Evolutionary conservation across 1,140 invertebrate genomes (phyloP).

Genomic region (Drosophila arizonae): DNA sequence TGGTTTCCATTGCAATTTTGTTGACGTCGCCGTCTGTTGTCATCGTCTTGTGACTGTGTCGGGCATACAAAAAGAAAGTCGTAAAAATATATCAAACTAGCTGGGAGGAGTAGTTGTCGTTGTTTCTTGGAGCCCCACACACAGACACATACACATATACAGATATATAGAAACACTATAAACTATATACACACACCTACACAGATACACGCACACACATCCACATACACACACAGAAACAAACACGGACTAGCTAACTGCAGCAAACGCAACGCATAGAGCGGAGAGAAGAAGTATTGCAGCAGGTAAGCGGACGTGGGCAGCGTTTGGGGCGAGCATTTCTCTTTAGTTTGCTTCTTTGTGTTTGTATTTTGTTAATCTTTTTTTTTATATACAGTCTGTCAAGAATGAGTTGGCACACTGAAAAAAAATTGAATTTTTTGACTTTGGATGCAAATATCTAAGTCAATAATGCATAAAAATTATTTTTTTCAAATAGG

Average conservation of each 20-base stretch:
- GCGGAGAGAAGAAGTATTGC: conserved; percentile 61
- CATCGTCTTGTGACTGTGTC: conserved; percentile 75
- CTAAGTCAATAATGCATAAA: no score
- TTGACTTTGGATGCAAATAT: no score
- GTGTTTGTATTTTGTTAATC: conserved; percentile 24
- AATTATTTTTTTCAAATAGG: no score
- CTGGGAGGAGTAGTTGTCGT: conserved; percentile 63
- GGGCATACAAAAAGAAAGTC: conserved; percentile 72
- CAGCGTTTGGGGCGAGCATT: conserved; percentile 40
- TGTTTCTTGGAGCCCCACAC: conserved; percentile 42
- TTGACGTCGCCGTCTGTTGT: conserved; percentile 70
- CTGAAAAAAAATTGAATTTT: no score
- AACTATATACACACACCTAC: conserved; percentile 26
- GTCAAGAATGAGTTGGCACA: no score
- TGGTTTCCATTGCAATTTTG: conserved; percentile 43
- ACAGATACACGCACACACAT: conserved; percentile 35
- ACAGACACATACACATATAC: conserved; percentile 28
- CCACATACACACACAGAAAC: conserved; percentile 39
- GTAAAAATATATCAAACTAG: conserved; percentile 73
- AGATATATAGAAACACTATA: conserved; percentile 19
- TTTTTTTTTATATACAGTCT: conserved; percentile 38
- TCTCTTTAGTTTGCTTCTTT: conserved; percentile 41
- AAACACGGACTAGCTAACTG: conserved; percentile 55
- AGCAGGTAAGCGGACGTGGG: conserved; percentile 69
- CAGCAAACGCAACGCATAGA: conserved; percentile 52